These are phyloP conservation scores for Mus caroli DNA, from an alignment of 2,797 vertebrate species.

Conservation along the genomic window DNA sequence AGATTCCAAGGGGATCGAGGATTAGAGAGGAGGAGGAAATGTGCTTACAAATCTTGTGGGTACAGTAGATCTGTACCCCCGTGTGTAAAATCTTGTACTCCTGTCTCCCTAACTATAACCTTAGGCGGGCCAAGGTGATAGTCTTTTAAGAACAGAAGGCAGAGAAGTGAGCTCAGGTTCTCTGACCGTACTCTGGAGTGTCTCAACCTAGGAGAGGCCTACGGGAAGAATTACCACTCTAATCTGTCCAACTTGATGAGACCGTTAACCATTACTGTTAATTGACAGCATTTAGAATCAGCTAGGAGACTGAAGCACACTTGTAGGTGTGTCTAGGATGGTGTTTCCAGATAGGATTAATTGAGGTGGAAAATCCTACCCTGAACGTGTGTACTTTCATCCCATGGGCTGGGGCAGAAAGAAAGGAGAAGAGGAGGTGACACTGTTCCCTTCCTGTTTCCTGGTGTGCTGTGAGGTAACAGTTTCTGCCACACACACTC, in stretches of 20 bases:
- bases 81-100: not conserved
- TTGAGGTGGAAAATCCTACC: not conserved
- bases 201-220: not conserved
- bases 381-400: not conserved
- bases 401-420: not conserved
- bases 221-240: not conserved
- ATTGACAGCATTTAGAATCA: not conserved
- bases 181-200: not conserved
- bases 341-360: not conserved
- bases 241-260: not conserved
- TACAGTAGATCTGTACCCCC: not conserved
- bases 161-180: not conserved
- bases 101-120: not conserved
- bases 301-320: not conserved
- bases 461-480: not conserved
- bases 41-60: not conserved
- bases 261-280: not conserved
- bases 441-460: not conserved
- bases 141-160: not conserved
- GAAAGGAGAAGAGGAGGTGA: not conserved
- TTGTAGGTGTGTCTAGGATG: not conserved
- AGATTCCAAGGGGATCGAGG: conserved; percentile 13
- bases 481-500: not conserved
- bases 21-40: not conserved
- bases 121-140: not conserved